These are phyloP conservation scores for Limenitis camilla DNA, from an alignment of 2,888 invertebrate genomes.

Conservation along the genomic window DNA sequence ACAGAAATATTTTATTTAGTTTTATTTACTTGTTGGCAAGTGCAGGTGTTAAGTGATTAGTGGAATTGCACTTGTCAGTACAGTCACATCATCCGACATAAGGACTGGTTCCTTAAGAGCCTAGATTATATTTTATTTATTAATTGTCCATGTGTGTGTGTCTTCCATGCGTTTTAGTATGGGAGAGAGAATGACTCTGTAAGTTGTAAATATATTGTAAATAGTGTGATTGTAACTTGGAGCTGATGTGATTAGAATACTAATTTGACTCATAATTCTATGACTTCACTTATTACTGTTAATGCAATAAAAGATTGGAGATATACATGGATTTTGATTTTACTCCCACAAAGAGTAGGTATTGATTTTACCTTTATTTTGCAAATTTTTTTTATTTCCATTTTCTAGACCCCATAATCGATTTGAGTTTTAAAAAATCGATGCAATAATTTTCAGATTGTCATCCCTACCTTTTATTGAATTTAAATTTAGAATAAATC, in stretches of 20 bases:
- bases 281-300: conserved; percentile 61
- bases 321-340: conserved; percentile 13
- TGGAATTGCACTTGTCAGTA: too few relatives aligned
- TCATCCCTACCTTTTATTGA: too few relatives aligned
- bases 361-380: background rate
- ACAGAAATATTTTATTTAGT: too few relatives aligned
- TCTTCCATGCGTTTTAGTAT: conserved; percentile 62
- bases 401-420: too few relatives aligned
- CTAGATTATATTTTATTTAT: conserved; percentile 8
- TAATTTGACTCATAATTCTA: conserved; percentile 1
- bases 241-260: conserved; percentile 26
- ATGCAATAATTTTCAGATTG: too few relatives aligned
- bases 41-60: too few relatives aligned
- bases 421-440: too few relatives aligned
- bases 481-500: too few relatives aligned
- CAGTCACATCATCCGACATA: too few relatives aligned
- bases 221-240: conserved; percentile 51
- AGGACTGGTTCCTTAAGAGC: too few relatives aligned
- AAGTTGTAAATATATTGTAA: conserved; percentile 64
- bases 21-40: too few relatives aligned
- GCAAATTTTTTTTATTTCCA: background rate
- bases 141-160: conserved; percentile 15
- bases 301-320: conserved; percentile 40
- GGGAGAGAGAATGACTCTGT: conserved; percentile 44
- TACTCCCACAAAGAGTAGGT: background rate